These are phyloP conservation scores for Phallusia fumigata DNA, from an alignment of 23 tunicate species.

Conservation along the genomic window DNA sequence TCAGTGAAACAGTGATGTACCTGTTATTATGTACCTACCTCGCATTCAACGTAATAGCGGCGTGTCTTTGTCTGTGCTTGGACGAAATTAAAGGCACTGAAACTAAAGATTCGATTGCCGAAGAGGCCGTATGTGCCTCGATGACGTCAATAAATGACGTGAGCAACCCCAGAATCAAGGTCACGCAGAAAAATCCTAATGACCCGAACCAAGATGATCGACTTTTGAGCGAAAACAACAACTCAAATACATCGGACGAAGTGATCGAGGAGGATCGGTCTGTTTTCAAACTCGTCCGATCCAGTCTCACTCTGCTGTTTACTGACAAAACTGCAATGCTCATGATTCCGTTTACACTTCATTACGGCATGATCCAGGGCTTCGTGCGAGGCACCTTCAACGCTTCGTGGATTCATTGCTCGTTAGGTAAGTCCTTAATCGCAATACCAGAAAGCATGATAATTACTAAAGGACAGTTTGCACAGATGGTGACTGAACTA, in stretches of 20 bases:
- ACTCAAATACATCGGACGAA: background rate
- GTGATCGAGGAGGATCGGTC: slow-evolving; percentile 16
- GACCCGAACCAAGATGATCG: background rate
- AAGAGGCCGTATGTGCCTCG: slow-evolving; percentile 34
- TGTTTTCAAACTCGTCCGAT: slow-evolving; percentile 34
- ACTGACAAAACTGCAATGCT: slow-evolving; percentile 46
- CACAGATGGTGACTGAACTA: no score
- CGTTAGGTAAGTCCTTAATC: slow-evolving; percentile 72
- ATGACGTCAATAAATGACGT: slow-evolving; percentile 22
- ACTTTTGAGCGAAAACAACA: background rate
- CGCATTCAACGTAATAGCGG: slow-evolving; percentile 38
- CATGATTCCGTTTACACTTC: slow-evolving; percentile 70
- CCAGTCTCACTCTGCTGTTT: slow-evolving; percentile 41
- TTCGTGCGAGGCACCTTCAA: slow-evolving; percentile 61
- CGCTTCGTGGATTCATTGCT: slow-evolving; percentile 71
- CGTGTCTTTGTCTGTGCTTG: slow-evolving; percentile 39
- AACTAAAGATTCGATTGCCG: background rate
- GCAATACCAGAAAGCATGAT: no score
- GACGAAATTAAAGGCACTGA: slow-evolving; percentile 54
- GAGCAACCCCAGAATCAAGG: background rate
- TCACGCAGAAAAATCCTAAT: background rate
- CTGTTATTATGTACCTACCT: slow-evolving; percentile 36
- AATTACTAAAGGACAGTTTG: no score
- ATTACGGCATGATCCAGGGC: slow-evolving; percentile 69
- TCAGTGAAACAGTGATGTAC: slow-evolving; percentile 43